These are phyloP conservation scores for Ochropleura leucogaster DNA, from an alignment of 2,888 invertebrate species.

Conservation along the genomic window DNA sequence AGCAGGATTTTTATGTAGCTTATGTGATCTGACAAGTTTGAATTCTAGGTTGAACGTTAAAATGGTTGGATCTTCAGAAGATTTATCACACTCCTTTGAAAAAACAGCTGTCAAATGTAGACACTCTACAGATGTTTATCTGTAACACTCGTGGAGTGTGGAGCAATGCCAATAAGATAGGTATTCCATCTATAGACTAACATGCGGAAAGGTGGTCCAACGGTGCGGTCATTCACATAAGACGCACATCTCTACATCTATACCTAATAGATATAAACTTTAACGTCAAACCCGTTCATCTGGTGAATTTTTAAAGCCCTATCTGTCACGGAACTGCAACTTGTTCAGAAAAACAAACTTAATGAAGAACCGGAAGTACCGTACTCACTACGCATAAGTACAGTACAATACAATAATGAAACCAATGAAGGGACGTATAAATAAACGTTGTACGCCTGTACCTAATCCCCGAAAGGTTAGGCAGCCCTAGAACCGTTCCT, in stretches of 20 bases:
- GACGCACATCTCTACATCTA: not conserved
- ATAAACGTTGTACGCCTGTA: not conserved
- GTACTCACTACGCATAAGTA: not conserved
- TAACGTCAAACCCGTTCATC: not conserved
- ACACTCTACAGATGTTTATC: constrained; percentile 43
- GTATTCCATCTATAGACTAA: constrained; percentile 35
- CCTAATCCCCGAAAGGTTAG: not conserved
- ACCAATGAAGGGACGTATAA: no score
- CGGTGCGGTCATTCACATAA: constrained; percentile 45
- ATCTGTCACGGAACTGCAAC: not conserved
- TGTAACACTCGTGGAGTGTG: constrained; percentile 48
- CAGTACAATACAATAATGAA: no score
- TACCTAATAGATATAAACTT: not conserved
- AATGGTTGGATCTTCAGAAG: not conserved
- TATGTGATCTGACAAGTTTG: not conserved
- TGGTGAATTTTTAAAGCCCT: not conserved
- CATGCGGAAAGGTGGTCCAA: constrained; percentile 36
- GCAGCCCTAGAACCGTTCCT: not conserved
- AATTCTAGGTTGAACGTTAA: not conserved
- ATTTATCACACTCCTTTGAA: not conserved
- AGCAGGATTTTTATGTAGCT: not conserved
- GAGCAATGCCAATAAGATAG: constrained; percentile 60
- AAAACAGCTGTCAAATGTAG: constrained; percentile 17
- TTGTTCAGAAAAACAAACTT: not conserved
- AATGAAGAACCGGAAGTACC: constrained; percentile 2